Evolutionary conservation across 1,140 invertebrate genomes (phyloP), one percentile per base, ranked within the genome.

Genomic region (Aphelenchoides avenae): DNA sequence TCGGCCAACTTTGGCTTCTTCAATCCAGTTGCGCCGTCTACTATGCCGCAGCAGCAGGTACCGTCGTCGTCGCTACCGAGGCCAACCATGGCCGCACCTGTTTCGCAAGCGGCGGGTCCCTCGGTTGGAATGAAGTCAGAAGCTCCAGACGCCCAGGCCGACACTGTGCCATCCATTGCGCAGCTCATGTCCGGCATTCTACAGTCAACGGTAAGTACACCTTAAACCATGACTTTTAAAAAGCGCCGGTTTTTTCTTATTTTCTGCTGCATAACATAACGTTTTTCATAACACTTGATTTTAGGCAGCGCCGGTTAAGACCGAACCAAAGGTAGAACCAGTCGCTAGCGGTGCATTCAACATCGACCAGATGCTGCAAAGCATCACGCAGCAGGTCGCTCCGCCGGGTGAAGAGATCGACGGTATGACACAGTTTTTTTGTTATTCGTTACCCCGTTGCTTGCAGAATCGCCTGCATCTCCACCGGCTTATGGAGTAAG

Each of bases 301-400:
- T n/a, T n/a, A n/a, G n/a, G n/a, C n/a, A n/a, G n/a, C 20, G 41
- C 31, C 13, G 13, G 26, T 15, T 7, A 52, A 52, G 43, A 24
- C 33, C 27, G 50, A 52, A 34, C 3, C 11, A 52, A 4, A 36
- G n/a, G 26, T 24, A 29, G 56, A 50, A 18, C 18, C 29, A 41
- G 24, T 26, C n/a, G n/a, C 30, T 37, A 39, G 37, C 5, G 56
- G 40, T 22, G 57, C 31, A n/a, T 60, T 60, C 53, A 60, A 60
- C 36, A 60, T 60, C 33, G 62, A 49, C 24, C 56, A 60, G 33
- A 60, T 60, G 57, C 43, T 60, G 1, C 55, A 60, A 30, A 39
- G 42, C n/a, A 60, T 60, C 15, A 60, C 57, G 15, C 61, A 60
- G 20, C 57, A 58, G 31, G 33, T 31, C 31, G 15, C 26, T 18